Conservation (phyloP, 2,888 invertebrate species). For the Oligia latruncula region DNA sequence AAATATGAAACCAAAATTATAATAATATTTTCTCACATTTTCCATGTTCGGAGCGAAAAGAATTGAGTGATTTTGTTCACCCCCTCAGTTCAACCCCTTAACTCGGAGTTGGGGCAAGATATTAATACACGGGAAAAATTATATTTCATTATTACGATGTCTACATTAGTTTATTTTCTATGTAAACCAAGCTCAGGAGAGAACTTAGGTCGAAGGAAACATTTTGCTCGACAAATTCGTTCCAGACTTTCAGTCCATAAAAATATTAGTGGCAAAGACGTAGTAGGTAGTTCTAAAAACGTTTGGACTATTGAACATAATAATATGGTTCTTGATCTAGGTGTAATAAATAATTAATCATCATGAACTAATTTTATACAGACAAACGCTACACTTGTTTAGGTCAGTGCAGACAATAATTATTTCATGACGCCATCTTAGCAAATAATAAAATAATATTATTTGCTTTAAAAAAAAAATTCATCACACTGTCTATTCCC, state of each 20-base stretch:
- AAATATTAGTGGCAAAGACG: too few species aligned
- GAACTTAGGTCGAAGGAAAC: too few species aligned
- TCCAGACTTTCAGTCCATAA: too few species aligned
- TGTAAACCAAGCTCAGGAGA: too few species aligned
- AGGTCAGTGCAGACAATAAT: background rate
- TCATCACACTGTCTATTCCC: background rate
- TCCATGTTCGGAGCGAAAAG: slow-evolving; percentile 4
- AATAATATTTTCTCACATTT: background rate
- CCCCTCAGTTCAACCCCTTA: background rate
- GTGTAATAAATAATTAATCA: too few species aligned
- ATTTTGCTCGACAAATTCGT: too few species aligned
- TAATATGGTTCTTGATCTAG: too few species aligned
- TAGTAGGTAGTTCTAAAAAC: too few species aligned
- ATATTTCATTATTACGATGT: background rate
- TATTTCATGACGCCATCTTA: background rate
- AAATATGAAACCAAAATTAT: slow-evolving; percentile 10
- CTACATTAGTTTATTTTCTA: too few species aligned
- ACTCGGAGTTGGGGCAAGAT: background rate
- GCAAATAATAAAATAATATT: background rate
- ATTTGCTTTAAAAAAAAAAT: too few species aligned
- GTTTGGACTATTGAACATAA: too few species aligned
- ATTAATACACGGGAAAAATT: background rate
- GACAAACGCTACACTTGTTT: background rate
- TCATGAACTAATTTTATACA: background rate
- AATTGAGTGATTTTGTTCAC: slow-evolving; percentile 23